Evolutionary conservation across 37 sponge, comb jelly and placozoan genomes (phyloP).

Genomic region (Haliclona indistincta): DNA sequence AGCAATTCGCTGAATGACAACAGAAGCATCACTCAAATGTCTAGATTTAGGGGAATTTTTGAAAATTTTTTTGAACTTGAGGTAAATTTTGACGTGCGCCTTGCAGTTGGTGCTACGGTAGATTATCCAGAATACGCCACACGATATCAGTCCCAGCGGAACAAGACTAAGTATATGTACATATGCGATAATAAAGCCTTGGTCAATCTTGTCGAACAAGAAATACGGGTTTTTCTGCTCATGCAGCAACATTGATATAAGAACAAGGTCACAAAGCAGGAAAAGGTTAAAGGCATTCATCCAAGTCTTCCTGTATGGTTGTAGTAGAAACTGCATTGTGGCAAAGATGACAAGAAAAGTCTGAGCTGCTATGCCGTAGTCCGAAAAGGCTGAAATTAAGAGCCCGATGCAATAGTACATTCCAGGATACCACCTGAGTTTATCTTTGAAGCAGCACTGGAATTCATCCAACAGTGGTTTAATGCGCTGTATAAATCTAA

Average conservation of each 20-base stretch:
- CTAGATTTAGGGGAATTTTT: too few relatives aligned
- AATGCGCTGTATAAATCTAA: background rate
- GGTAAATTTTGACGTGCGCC: too few relatives aligned
- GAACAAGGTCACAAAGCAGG: background rate
- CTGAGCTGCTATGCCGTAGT: background rate
- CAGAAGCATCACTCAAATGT: too few relatives aligned
- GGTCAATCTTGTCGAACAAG: too few relatives aligned
- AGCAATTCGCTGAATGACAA: too few relatives aligned
- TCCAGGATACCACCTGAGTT: slow-evolving; percentile 3
- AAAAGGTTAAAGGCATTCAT: background rate
- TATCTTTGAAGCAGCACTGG: slow-evolving; percentile 1
- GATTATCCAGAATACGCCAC: too few relatives aligned
- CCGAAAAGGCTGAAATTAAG: background rate
- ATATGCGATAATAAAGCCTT: too few relatives aligned
- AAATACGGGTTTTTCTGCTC: slow-evolving; percentile 1
- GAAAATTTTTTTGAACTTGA: too few relatives aligned
- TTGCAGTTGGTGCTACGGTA: too few relatives aligned
- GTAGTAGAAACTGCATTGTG: slow-evolving; percentile 1
- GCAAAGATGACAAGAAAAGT: background rate
- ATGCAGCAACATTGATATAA: background rate
- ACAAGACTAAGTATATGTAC: too few relatives aligned
- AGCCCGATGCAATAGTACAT: background rate
- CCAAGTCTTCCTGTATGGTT: slow-evolving; percentile 9
- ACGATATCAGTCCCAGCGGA: too few relatives aligned
- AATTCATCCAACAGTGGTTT: slow-evolving; percentile 16